A percentile compares a stretch with the other conserved stretches of the same genome.
phyloP scores from a whole-genome alignment of 2,797 vertebrate genomes.

The Nannoperca obscura region DNA sequence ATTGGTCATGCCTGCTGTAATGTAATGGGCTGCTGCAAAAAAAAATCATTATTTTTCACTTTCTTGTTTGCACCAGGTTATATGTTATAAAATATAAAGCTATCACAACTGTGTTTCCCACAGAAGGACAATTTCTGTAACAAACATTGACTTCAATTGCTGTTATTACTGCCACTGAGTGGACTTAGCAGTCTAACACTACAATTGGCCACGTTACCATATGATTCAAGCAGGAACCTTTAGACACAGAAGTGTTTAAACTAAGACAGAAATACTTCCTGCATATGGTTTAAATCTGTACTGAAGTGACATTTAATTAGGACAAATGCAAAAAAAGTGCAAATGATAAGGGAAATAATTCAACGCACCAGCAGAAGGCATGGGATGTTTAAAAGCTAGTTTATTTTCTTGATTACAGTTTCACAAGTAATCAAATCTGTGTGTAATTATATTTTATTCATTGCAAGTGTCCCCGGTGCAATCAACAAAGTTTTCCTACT shows the following conservation, averaged over 20 bases:
- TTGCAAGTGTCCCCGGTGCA: slow-evolving; percentile 31
- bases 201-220: slow-evolving; percentile 15
- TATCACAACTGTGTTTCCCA: slow-evolving; percentile 5
- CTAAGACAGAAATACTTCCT: slow-evolving; percentile 19
- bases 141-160: slow-evolving; percentile 46
- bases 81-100: slow-evolving; percentile 2
- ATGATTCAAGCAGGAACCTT: slow-evolving; percentile 20
- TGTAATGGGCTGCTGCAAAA: slow-evolving; percentile 40
- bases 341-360: slow-evolving; percentile 29
- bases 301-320: slow-evolving; percentile 15
- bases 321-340: slow-evolving; percentile 27
- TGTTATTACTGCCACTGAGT: slow-evolving; percentile 36
- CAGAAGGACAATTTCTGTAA: slow-evolving; percentile 25
- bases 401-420: slow-evolving; percentile 49
- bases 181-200: slow-evolving; percentile 26
- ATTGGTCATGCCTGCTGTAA: slow-evolving; percentile 58
- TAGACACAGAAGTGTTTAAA: slow-evolving; percentile 1
- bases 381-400: slow-evolving; percentile 35
- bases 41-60: slow-evolving; percentile 48
- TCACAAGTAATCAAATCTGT: slow-evolving; percentile 47
- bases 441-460: slow-evolving; percentile 48
- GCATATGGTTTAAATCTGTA: slow-evolving; percentile 21
- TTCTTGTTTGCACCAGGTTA: slow-evolving; percentile 51
- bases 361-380: slow-evolving; percentile 8
- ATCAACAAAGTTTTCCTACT: slow-evolving; percentile 37